phyloP scores from a whole-genome alignment of 2,888 invertebrate genomes.

The Apamea epomidion region DNA sequence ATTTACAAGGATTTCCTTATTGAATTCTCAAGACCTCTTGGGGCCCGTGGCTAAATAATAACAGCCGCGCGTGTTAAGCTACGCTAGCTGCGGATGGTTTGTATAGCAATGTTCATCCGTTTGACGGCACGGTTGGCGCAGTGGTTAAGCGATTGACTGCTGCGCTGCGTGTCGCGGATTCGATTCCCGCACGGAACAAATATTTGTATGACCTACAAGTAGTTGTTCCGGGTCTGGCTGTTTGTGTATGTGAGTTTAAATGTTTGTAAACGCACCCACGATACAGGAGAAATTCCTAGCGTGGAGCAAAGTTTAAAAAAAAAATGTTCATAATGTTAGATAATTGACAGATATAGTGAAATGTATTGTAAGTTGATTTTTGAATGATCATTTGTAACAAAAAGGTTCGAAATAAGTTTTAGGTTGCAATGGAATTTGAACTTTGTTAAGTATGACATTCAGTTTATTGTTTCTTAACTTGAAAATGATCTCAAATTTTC shows the following conservation, averaged over 20 bases:
- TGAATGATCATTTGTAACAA: neutral
- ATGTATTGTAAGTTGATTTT: no score
- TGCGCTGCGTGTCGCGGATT: no score
- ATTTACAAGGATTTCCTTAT: constrained; percentile 21
- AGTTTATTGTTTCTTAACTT: neutral
- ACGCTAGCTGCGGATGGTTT: neutral
- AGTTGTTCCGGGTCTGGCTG: no score
- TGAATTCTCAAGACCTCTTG: neutral
- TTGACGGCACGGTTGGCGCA: no score
- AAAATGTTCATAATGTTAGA: neutral
- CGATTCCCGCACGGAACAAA: no score
- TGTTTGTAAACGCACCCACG: no score
- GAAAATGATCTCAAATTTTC: neutral
- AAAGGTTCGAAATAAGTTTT: neutral
- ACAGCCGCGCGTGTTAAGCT: neutral
- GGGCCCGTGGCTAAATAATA: neutral
- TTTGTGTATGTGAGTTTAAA: no score
- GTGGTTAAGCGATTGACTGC: no score
- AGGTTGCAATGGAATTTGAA: neutral
- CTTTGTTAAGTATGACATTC: neutral
- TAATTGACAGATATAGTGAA: neutral
- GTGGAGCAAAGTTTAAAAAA: no score
- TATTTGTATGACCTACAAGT: no score
- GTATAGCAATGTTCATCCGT: neutral
- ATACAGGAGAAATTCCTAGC: no score